Evolutionary conservation across 2,888 invertebrate genomes (phyloP), one percentile per base, ranked within the genome.

Genomic region (Morinoia aosen): DNA sequence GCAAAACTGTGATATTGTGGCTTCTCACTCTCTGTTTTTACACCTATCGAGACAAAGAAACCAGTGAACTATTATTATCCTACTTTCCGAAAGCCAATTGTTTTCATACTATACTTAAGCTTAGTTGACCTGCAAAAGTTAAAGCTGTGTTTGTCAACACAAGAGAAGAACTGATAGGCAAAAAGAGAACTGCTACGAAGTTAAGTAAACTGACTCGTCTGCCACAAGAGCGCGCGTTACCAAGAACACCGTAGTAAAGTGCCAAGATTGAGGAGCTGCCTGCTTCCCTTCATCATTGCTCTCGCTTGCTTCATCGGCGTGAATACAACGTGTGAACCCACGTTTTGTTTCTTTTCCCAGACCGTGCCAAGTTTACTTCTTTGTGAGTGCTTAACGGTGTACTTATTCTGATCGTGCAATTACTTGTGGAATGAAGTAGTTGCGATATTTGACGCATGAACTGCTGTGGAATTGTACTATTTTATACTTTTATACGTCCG

Each of bases 81-180:
- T 33, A 19, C 8, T 19, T 12, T 16, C 25, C 0, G 76, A 16
- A 33, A 16, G 12, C 61, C 61, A 19, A 16, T 76, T 0, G 25
- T 76, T 76, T 33, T 25, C 76, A 33, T 76, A 10, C 25, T 19
- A 76, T 33, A 76, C 25, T 76, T 76, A 3, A 10, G 76, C 33
- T 16, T 16, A 33, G 76, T 33, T 76, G 8, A 33, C 76, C 76
- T 76, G 76, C 76, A 76, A 33, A 76, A 12, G 76, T 3, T 33
- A 33, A 76, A 76, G 76, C 76, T 33, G 76, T 76, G 76, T 76
- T 76, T 76, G 76, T 76, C 76, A 76, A 76, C 76, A 76, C 76
- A 33, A 76, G 33, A 76, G 76, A 76, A 33, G 76, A 76, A 76
- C 76, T 10, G 25, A 76, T 76, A 76, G 33, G 25, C 8, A 76